These are phyloP conservation scores for Eupithecia insigniata DNA, from an alignment of 2,888 invertebrate genomes.

Conservation along the genomic window DNA sequence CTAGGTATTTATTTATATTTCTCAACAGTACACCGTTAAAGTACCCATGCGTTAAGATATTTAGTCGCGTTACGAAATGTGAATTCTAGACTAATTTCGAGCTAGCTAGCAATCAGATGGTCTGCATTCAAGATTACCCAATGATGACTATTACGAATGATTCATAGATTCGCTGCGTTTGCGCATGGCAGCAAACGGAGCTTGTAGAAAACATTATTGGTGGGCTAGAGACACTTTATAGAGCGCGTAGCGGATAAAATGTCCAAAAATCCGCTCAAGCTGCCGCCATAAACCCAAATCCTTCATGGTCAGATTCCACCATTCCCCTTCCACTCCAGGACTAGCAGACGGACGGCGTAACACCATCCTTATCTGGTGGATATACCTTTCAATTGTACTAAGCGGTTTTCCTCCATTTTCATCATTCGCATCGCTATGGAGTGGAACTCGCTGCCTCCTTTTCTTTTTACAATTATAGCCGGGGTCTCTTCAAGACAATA, in stretches of 20 bases:
- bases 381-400: no score
- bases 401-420: no score
- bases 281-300: not conserved
- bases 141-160: not conserved
- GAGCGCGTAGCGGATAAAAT: not conserved
- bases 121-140: constrained; percentile 13
- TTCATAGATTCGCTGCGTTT: not conserved
- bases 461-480: no score
- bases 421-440: no score
- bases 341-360: no score
- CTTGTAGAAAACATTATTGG: not conserved
- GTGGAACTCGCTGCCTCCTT: no score
- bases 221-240: not conserved
- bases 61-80: not conserved
- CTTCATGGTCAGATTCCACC: no score
- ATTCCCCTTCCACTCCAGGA: no score
- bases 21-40: not conserved
- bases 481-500: no score
- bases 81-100: constrained; percentile 24
- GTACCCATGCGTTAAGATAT: not conserved
- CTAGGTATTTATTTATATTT: not conserved
- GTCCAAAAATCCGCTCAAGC: not conserved
- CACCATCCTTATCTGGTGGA: no score
- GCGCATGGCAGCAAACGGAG: not conserved
- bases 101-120: constrained; percentile 21